phyloP scores from a whole-genome alignment of 2,797 vertebrate species.

The Mallotus villosus region DNA sequence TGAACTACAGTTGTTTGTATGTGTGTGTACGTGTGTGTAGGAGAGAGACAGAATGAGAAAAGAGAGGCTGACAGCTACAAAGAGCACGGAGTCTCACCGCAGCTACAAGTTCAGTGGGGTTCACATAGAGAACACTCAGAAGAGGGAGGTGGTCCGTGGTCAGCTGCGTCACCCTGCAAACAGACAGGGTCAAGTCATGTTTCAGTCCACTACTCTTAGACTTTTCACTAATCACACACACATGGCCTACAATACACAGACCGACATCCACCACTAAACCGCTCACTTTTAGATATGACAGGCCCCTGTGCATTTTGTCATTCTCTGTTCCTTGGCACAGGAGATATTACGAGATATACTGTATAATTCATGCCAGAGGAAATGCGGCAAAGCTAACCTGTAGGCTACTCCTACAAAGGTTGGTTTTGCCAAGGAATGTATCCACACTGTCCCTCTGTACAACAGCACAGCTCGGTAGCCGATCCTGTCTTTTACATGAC shows the following conservation, averaged over 20 bases:
- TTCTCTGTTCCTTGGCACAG: neutral
- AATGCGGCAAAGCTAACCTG: neutral
- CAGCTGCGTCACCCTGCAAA: conserved; percentile 72
- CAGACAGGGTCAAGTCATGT: conserved; percentile 16
- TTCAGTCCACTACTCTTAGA: no score
- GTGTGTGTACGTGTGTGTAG: neutral
- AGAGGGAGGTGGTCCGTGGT: conserved; percentile 64
- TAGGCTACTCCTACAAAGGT: conserved; percentile 1
- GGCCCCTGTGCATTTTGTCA: no score
- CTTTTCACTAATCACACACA: no score
- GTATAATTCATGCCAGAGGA: neutral
- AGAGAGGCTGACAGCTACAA: neutral
- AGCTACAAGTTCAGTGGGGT: conserved; percentile 69
- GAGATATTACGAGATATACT: neutral
- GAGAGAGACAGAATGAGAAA: neutral
- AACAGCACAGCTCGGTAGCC: no score
- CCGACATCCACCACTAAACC: no score
- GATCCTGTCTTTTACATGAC: neutral
- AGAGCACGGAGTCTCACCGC: conserved; percentile 56
- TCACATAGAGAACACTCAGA: conserved; percentile 68
- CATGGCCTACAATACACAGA: no score
- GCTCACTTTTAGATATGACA: no score
- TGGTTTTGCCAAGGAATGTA: neutral
- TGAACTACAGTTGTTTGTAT: no score
- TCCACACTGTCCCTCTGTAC: no score